Evolutionary conservation across 2,888 invertebrate genomes (phyloP), one percentile per base, ranked within the genome.

Genomic region (Ornithoptera priamus): DNA sequence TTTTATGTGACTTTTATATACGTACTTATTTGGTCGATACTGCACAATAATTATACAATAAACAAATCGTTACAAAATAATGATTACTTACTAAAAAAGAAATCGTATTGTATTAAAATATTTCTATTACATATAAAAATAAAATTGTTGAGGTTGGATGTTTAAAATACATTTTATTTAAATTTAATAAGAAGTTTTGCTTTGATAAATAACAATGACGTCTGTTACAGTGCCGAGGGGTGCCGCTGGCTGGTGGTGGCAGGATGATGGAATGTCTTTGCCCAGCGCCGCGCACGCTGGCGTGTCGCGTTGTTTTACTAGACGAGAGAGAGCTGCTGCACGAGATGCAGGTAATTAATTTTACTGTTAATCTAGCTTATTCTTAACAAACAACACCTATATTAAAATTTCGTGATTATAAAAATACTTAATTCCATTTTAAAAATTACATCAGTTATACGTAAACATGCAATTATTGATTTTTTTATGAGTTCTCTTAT

Each of bases 321-420:
- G 98, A 98, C 86, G 97, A 97, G 84, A 95, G 97, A 81, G 97
- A 98, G 85, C 94, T 98, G 73, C 93, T 97, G 76, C 97, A 97
- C 84, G 98, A 98, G 89, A 95, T 97, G 82, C 96, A 97, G 95
- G 97, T 97, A 89, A 93, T 64, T 56, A 59, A 63, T 39, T 53
- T 70, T 39, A 8, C n/a, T 57, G 22, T 4, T 58, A 62, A 62
- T 18, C 8, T 61, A 39, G 42, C 20, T 46, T 17, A 39, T n/a
- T n/a, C 18, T 46, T 53, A 53, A 53, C 53, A 53, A 53, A 50
- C 15, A 50, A 46, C 46, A 46, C 4, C 15, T 46, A 15, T 4
- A 15, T 46, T 15, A 3, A 12, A 1, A 15, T 3, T 3, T 12
- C 12, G 15, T 46, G 1, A 15, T 15, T 15, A 15, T 46, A 46